A percentile compares a stretch with the other conserved stretches of the same genome.
phyloP scores from a whole-genome alignment of 2,113 vertebrate genomes.

The Isurus oxyrinchus region DNA sequence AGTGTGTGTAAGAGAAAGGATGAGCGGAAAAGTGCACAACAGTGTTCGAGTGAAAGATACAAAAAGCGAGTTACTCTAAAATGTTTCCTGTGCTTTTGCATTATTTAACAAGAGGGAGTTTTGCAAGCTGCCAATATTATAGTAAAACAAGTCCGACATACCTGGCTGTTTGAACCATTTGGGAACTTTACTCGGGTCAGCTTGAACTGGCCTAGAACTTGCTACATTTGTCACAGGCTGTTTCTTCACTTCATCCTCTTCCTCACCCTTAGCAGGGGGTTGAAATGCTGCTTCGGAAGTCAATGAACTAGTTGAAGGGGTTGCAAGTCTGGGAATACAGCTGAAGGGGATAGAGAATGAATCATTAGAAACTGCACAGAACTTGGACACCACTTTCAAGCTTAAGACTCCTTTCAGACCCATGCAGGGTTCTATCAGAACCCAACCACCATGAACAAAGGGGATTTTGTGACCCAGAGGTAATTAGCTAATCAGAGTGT shows the following conservation, averaged over 20 bases:
- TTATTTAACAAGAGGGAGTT: background rate
- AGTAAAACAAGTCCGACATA: slow-evolving; percentile 52
- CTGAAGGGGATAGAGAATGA: slow-evolving; percentile 52
- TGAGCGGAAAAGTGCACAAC: background rate
- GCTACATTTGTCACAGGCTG: slow-evolving; percentile 50
- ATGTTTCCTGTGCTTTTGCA: background rate
- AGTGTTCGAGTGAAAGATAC: background rate
- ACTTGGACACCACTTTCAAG: background rate
- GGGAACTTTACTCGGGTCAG: slow-evolving; percentile 53
- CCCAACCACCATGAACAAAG: background rate
- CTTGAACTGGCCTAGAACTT: slow-evolving; percentile 58
- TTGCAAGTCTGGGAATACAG: slow-evolving; percentile 60
- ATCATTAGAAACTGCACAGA: slow-evolving; percentile 48
- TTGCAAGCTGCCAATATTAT: background rate
- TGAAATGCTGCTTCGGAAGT: slow-evolving; percentile 67
- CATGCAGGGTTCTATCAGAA: background rate
- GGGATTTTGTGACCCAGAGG: slow-evolving; percentile 13
- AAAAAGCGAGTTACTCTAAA: background rate
- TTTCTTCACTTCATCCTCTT: slow-evolving; percentile 56
- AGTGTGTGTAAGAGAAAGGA: background rate
- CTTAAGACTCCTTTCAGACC: background rate
- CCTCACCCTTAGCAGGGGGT: slow-evolving; percentile 51
- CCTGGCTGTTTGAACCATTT: slow-evolving; percentile 58
- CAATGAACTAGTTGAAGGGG: slow-evolving; percentile 64
- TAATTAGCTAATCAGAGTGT: slow-evolving; percentile 30